Evolutionary conservation across 1,140 invertebrate genomes (phyloP).

Genomic region (Oryctes rhinoceros): DNA sequence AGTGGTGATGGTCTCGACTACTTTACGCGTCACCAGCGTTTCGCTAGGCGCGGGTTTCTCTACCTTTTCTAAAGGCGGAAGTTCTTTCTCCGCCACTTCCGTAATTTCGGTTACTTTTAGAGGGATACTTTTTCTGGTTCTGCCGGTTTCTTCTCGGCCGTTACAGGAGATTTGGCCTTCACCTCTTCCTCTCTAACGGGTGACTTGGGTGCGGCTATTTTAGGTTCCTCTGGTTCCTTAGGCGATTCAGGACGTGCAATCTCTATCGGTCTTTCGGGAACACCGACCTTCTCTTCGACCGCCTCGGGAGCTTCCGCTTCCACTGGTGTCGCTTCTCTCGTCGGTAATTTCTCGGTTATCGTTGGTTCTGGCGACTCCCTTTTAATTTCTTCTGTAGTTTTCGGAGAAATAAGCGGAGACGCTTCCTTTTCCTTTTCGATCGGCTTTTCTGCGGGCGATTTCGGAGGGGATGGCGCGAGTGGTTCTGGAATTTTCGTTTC

Average conservation of each 20-base stretch:
- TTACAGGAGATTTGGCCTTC: not conserved
- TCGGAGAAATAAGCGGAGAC: not conserved
- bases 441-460: not conserved
- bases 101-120: not conserved
- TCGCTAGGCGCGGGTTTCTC: no score
- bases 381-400: slow-evolving; percentile 24
- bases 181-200: not conserved
- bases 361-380: not conserved
- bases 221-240: not conserved
- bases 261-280: not conserved
- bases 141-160: not conserved
- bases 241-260: not conserved
- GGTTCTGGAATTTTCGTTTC: not conserved
- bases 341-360: not conserved
- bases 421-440: not conserved
- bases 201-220: not conserved
- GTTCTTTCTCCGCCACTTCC: not conserved
- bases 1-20: no score
- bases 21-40: no score
- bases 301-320: not conserved
- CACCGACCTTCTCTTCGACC: not conserved
- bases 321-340: not conserved
- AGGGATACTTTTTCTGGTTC: not conserved
- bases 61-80: not conserved
- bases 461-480: not conserved